Evolutionary conservation across 2,888 invertebrate genomes (phyloP), one percentile per base, ranked within the genome.

Genomic region (Iphiclides podalirius): DNA sequence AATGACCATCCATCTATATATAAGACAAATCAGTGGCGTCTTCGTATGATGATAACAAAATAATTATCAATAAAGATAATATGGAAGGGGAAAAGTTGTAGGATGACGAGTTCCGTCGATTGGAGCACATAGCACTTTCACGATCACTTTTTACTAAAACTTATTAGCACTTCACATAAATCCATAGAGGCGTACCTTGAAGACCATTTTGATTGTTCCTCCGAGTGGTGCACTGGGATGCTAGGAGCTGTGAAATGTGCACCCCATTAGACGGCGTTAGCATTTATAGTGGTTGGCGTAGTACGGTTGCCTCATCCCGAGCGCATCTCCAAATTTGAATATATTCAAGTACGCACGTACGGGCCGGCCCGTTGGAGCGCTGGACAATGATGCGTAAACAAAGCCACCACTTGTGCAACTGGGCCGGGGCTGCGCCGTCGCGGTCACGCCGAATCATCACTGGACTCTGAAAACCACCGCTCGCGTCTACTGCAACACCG

Each of bases 281-380:
- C 71, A 82, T 86, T 79, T 87, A 86, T 86, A 86, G 73, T 74
- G 59, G 70, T 65, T 56, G 60, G 64, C 66, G 64, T 46, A 57
- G 53, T 70, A 67, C n/a, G n/a, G 75, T 88, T 88, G 87, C 87
- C 61, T 80, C 85, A 88, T 83, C 84, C 87, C 75, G 77, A 77
- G 71, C 75, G 80, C 83, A 84, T 87, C 86, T 87, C 80, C 84
- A 86, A 86, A 88, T 88, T 88, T 88, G 77, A 88, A 88, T 87
- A 87, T 85, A 80, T 79, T 87, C 88, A 88, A 88, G 88, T 85
- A 88, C 87, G 83, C 88, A 87, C 87, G 87, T 88, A 86, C 82
- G 53, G 67, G 70, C 63, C 68, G 57, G 69, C 61, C 55, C 62
- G 74, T 66, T 68, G 77, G 83, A 70, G 69, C 65, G 59, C 73